Percentiles rank a stretch among this genome's conserved stretches.
These are phyloP conservation scores for Pangasianodon gigas DNA, from an alignment of 2,113 vertebrate species.

Conservation along the genomic window DNA sequence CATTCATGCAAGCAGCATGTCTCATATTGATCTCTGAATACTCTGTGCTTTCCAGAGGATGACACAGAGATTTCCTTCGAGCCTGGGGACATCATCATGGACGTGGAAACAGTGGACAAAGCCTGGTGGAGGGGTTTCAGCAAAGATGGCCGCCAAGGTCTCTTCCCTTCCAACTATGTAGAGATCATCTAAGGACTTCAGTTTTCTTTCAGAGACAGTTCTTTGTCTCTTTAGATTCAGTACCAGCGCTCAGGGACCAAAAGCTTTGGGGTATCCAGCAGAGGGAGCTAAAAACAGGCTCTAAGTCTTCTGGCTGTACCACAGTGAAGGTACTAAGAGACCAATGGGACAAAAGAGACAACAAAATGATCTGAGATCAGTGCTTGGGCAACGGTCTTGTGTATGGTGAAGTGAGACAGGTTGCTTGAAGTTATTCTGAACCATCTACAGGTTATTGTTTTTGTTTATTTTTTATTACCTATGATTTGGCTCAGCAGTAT, in stretches of 20 bases:
- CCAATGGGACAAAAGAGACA: conserved; percentile 14
- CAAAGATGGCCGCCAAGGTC: conserved; percentile 78
- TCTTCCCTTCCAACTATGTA: conserved; percentile 80
- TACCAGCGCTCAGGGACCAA: conserved; percentile 49
- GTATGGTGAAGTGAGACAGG: neutral
- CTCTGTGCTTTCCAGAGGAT: conserved; percentile 67
- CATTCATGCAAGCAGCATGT: neutral
- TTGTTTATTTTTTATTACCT: neutral
- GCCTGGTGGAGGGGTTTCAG: conserved; percentile 78
- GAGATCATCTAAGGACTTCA: conserved; percentile 70
- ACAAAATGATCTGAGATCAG: conserved; percentile 24
- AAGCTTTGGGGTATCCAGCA: conserved; percentile 25
- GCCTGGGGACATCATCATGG: conserved; percentile 76
- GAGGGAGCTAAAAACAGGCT: conserved; percentile 13
- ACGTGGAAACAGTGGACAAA: conserved; percentile 76
- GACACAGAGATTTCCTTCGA: conserved; percentile 79
- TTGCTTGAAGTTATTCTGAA: conserved; percentile 25
- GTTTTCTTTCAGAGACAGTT: conserved; percentile 30
- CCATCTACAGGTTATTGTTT: conserved; percentile 6
- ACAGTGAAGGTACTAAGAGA: conserved; percentile 43
- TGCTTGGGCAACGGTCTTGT: conserved; percentile 8
- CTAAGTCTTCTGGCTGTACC: conserved; percentile 12
- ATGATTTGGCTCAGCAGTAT: conserved; percentile 19
- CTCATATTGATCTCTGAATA: neutral
- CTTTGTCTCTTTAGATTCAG: conserved; percentile 16